A percentile compares a stretch with the other conserved stretches of the same genome.
Evolutionary conservation across 2,888 invertebrate species (phyloP).

Genomic region (Philereme transversata): DNA sequence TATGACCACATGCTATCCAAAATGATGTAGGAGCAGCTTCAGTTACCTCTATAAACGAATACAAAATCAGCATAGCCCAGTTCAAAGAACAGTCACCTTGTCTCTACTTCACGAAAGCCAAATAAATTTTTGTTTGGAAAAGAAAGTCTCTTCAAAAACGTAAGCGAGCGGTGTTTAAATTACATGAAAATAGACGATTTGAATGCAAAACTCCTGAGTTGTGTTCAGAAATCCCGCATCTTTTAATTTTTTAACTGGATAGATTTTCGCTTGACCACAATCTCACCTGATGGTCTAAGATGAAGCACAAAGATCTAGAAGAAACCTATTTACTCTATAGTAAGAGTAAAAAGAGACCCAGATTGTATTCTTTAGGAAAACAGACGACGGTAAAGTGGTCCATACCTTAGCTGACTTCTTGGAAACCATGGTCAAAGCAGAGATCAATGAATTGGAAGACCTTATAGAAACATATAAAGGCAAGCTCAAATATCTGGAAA

Average conservation of each 20-base stretch:
- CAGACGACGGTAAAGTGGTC: too few species aligned
- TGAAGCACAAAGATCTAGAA: too few species aligned
- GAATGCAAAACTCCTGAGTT: slow-evolving; percentile 30
- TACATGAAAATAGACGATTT: slow-evolving; percentile 46
- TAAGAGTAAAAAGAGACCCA: too few species aligned
- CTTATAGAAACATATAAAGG: slow-evolving; percentile 31
- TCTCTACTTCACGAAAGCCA: slow-evolving; percentile 45
- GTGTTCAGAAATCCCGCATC: slow-evolving; percentile 31
- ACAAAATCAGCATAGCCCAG: slow-evolving; percentile 24
- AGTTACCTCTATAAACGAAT: slow-evolving; percentile 26
- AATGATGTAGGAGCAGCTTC: slow-evolving; percentile 10
- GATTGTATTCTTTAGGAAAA: too few species aligned
- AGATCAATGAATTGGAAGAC: slow-evolving; percentile 37
- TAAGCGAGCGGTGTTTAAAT: slow-evolving; percentile 46
- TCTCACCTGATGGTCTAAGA: too few species aligned
- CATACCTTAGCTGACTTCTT: too few species aligned
- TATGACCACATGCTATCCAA: not conserved
- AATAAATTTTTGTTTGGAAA: slow-evolving; percentile 41
- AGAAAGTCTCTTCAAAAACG: slow-evolving; percentile 36
- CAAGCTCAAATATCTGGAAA: slow-evolving; percentile 39
- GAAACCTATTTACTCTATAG: too few species aligned
- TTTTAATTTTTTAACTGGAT: too few species aligned
- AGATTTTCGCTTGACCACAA: too few species aligned
- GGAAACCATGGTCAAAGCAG: slow-evolving; percentile 29
- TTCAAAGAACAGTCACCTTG: slow-evolving; percentile 20